Evolutionary conservation across 92 coral and sea anemone genomes (phyloP).

Genomic region (Galaxea fascicularis): DNA sequence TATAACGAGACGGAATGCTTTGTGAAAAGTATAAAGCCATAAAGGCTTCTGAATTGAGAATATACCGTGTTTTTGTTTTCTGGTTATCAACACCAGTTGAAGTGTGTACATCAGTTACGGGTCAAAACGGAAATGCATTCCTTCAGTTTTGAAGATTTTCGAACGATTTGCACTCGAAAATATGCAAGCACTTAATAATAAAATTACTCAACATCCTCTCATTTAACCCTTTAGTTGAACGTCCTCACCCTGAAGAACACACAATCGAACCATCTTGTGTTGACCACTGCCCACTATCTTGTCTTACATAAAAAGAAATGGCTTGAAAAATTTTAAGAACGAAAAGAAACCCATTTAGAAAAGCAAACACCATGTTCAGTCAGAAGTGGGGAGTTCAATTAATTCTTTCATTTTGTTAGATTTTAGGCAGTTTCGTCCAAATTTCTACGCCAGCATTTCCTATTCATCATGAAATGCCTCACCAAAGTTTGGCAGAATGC

Average conservation of each 20-base stretch:
- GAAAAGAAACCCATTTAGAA: neutral
- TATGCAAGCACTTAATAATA: neutral
- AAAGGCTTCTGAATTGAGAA: neutral
- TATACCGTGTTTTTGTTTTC: constrained; percentile 9
- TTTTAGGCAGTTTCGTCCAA: neutral
- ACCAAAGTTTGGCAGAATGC: neutral
- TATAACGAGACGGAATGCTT: neutral
- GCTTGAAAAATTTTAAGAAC: neutral
- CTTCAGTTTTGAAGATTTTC: neutral
- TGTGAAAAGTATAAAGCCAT: neutral
- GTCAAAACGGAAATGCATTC: neutral
- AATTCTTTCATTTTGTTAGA: neutral
- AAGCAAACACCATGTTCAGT: neutral
- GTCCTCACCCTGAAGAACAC: no score
- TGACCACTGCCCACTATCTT: no score
- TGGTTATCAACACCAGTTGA: constrained; percentile 27
- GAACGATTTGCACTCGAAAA: neutral
- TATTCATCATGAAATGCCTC: neutral
- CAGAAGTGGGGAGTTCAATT: neutral
- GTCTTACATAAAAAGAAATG: neutral
- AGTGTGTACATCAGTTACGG: neutral
- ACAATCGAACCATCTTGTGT: no score
- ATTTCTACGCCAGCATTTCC: neutral
- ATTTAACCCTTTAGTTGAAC: neutral
- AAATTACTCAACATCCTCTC: neutral